Base-by-base conservation (phyloP, 1,140 invertebrate genomes). In the Tigriopus japonicus region DNA sequence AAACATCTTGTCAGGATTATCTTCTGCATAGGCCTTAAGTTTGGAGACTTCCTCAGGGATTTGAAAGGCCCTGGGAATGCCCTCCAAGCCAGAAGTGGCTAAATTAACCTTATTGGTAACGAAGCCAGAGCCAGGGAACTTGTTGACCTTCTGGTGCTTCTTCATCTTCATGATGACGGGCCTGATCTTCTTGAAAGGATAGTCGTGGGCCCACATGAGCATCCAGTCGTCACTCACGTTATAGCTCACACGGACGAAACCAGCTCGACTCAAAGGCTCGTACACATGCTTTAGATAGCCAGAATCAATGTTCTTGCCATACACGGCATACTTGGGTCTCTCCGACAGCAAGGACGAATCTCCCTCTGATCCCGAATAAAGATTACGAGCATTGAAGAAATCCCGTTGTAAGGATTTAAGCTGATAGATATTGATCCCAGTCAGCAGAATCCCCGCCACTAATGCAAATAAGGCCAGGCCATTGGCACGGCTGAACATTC, bases 31-130 rank as follows among this genome's bases (percentile, higher is more conserved):
- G 56, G 80, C 68, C 3, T 87, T 66, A 60, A 96, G 81, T 51
- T 79, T 72, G 1, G 81, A 71, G 64, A 81, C 83, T 53, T 90
- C 77, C 56, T 79, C 71, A 0, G 93, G 92, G 55, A 97, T 75
- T 69, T 84, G 82, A 70, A 94, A 98, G 0, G 93, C 87, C 65
- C 75, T 77, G 0, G 91, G 92, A 62, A 95, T 82, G 66, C 83
- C 83, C 42, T 80, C 76, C 10, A 86, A 75, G 10, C 77, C 68
- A 0, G 85, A 81, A 1, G 83, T 87, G 0, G 89, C 87, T 40
- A 97, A 74, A 68, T 85, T 85, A 7, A 91, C 87, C 76, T 98
- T 98, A 67, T 90, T 94, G 0, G 91, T 95, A 51, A 96, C 84
- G 66, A 81, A 94, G 0, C 92, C 92, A 59, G 86, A 87, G 0